Base-by-base conservation (phyloP, 1,140 invertebrate species). In the Pteromalus puparum region DNA sequence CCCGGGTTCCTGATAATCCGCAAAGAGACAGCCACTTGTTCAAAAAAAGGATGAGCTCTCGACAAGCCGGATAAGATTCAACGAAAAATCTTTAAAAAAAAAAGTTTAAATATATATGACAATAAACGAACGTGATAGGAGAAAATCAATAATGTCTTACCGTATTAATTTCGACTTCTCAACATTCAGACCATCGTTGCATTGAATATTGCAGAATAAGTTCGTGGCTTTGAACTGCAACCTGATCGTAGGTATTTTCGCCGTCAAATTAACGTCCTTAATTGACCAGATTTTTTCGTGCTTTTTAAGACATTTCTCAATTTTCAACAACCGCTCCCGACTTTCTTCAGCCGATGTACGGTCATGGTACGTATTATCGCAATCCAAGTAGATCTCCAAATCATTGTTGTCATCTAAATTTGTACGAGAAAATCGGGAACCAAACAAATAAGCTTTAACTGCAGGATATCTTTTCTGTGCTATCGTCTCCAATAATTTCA, bases 151-250 rank as follows among this genome's bases (percentile, higher is more conserved):
- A 5, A 72, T 76, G 38, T 28, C 3, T 85, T 91, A 93, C 92
- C 86, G 90, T 76, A 94, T 82, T 84, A 93, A 89, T 87, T 91
- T 91, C 1, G 93, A 93, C 87, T 94, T 95, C 87, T 94, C 92
- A 21, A 94, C 92, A 83, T 92, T 92, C 13, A 95, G 89, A 3
- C 93, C 91, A 90, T 94, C 93, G 53, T 89, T 90, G 81, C 94
- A 93, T 6, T 93, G 94, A 42, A 95, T 86, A 90, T 95, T 94
- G 87, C 94, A 94, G 24, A 93, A 87, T 6, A 94, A 74, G 7
- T 90, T 84, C 21, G 91, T 92, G 34, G 61, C 80, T 28, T 82
- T 88, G 86, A 94, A 93, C 68, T 87, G 85, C 53, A 95, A 88
- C 89, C 92, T 94, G 28, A 95, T 92, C 81, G 95, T 94, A 6